Percentiles rank a stretch among this genome's conserved stretches.
Conservation (phyloP, 2,113 vertebrate genomes). For the Macquaria ambigua region DNA sequence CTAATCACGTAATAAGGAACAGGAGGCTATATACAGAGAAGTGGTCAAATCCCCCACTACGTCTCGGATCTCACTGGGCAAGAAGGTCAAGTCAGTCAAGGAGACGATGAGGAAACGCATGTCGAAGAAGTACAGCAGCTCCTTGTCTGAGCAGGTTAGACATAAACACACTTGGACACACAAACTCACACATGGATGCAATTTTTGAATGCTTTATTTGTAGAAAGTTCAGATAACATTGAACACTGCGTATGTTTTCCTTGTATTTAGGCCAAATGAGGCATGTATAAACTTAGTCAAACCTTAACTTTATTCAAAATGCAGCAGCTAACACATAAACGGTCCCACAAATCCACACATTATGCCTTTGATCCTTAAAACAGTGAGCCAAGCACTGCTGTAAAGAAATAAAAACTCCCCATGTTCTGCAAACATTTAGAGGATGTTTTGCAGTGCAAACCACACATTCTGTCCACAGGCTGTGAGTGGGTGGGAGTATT, state of each 20-base stretch:
- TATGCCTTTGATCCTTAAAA: background rate
- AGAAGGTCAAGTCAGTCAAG: slow-evolving; percentile 99
- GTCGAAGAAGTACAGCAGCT: slow-evolving; percentile 98
- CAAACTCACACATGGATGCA: background rate
- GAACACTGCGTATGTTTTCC: background rate
- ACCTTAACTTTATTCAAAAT: slow-evolving; percentile 15
- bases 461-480: slow-evolving; percentile 63
- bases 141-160: slow-evolving; percentile 93
- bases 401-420: slow-evolving; percentile 26
- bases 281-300: background rate
- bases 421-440: slow-evolving; percentile 54
- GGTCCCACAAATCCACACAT: slow-evolving; percentile 15
- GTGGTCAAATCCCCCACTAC: slow-evolving; percentile 95
- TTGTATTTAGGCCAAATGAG: background rate
- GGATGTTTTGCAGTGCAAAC: slow-evolving; percentile 59
- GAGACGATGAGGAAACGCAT: slow-evolving; percentile 99
- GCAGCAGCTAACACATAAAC: background rate
- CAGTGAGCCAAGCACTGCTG: slow-evolving; percentile 5
- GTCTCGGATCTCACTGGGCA: slow-evolving; percentile 96
- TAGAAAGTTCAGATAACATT: background rate
- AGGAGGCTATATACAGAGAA: slow-evolving; percentile 94
- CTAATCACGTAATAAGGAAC: slow-evolving; percentile 88
- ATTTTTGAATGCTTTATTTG: background rate
- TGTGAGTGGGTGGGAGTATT: slow-evolving; percentile 71
- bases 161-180: background rate